These are phyloP conservation scores for Diadromus collaris DNA, from an alignment of 2,888 invertebrate species.

Conservation along the genomic window DNA sequence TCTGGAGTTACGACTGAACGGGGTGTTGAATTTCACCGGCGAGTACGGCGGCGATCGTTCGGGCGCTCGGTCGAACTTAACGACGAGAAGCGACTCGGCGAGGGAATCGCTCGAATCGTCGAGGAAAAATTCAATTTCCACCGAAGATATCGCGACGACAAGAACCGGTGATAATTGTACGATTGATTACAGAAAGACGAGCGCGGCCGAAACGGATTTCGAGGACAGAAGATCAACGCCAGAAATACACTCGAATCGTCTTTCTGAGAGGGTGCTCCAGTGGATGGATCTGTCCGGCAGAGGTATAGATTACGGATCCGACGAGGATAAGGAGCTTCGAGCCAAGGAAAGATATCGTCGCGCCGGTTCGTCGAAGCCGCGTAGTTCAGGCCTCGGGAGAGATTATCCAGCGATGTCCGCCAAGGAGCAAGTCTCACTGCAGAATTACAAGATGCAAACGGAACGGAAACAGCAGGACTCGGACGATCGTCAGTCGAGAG, in stretches of 20 bases:
- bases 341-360: background rate
- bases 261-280: constrained; percentile 88
- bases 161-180: constrained; percentile 7
- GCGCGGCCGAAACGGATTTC: background rate
- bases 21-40: constrained; percentile 43
- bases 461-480: constrained; percentile 51
- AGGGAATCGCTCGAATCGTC: constrained; percentile 3
- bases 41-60: constrained; percentile 7
- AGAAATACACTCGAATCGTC: constrained; percentile 74
- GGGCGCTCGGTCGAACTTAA: constrained; percentile 35
- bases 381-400: constrained; percentile 29
- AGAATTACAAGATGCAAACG: constrained; percentile 66
- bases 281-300: constrained; percentile 90
- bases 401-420: constrained; percentile 43
- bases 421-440: constrained; percentile 57
- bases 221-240: constrained; percentile 9
- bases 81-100: background rate
- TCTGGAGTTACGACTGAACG: constrained; percentile 51
- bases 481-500: constrained; percentile 11
- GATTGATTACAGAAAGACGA: constrained; percentile 10
- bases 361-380: constrained; percentile 9
- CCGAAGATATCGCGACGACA: background rate
- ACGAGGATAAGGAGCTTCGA: constrained; percentile 36
- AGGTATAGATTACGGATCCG: constrained; percentile 70
- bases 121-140: constrained; percentile 31